Conservation (phyloP, 2,113 vertebrate genomes). For the Holacanthus passer region DNA sequence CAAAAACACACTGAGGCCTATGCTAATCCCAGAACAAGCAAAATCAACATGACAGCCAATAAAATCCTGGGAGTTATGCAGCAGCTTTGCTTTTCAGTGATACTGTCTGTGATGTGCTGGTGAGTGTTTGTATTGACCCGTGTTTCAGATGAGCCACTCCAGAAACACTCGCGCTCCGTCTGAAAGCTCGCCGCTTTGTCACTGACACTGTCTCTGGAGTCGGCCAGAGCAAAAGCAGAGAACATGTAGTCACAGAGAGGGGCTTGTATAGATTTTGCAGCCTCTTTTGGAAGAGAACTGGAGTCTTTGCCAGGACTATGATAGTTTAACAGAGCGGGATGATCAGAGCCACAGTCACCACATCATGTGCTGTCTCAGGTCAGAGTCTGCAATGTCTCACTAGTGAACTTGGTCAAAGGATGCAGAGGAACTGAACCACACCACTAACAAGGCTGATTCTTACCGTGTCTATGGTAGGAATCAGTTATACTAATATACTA, state of each 20-base stretch:
- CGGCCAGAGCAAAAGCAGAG: constrained; percentile 42
- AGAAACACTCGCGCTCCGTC: constrained; percentile 58
- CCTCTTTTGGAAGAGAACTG: constrained; percentile 45
- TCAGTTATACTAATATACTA: not conserved
- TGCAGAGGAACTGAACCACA: constrained; percentile 2
- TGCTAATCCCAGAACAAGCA: constrained; percentile 76
- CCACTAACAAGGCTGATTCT: not conserved
- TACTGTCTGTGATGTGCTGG: constrained; percentile 69
- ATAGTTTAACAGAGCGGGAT: constrained; percentile 27
- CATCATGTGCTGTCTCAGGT: constrained; percentile 29
- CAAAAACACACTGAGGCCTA: constrained; percentile 69
- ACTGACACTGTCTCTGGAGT: constrained; percentile 72
- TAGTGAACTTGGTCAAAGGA: constrained; percentile 32
- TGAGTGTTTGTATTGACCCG: constrained; percentile 79
- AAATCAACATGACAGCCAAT: constrained; percentile 75
- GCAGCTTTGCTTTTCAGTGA: constrained; percentile 66
- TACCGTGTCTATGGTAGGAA: not conserved
- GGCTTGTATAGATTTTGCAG: constrained; percentile 43
- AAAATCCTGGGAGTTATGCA: constrained; percentile 69
- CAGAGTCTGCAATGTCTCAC: constrained; percentile 23
- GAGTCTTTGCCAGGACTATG: constrained; percentile 16
- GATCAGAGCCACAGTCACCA: constrained; percentile 34
- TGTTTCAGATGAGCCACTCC: constrained; percentile 69
- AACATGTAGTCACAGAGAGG: constrained; percentile 49
- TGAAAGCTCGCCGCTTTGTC: constrained; percentile 69